Evolutionary conservation across 2,888 invertebrate genomes (phyloP).

Genomic region (Odontocerum albicorne): DNA sequence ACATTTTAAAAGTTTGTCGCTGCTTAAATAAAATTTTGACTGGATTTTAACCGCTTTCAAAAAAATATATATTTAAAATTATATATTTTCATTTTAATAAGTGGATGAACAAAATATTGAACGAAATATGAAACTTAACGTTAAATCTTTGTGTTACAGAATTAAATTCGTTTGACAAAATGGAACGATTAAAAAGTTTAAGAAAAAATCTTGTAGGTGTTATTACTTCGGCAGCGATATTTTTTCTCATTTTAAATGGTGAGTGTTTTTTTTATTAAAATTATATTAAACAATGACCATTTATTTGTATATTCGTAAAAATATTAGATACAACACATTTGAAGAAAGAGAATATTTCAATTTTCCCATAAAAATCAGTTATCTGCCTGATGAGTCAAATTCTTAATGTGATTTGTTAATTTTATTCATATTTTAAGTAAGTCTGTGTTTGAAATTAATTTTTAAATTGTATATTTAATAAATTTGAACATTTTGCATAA

Average conservation of each 20-base stretch:
- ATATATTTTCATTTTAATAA: too few relatives aligned
- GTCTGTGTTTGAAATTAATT: too few relatives aligned
- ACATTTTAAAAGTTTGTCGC: conserved; percentile 2
- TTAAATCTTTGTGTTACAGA: too few relatives aligned
- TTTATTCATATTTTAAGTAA: not conserved
- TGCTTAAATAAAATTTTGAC: not conserved
- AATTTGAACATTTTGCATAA: too few relatives aligned
- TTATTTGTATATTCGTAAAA: not conserved
- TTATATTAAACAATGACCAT: too few relatives aligned
- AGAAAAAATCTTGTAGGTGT: not conserved
- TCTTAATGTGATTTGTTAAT: not conserved
- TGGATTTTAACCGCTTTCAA: not conserved
- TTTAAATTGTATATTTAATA: too few relatives aligned
- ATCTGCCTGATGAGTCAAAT: not conserved
- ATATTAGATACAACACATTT: not conserved
- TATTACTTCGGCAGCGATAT: conserved; percentile 4
- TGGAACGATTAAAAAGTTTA: conserved; percentile 13
- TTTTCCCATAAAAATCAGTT: not conserved
- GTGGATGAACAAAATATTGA: too few relatives aligned
- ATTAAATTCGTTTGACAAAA: conserved; percentile 16
- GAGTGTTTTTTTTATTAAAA: conserved; percentile 4
- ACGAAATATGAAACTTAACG: too few relatives aligned
- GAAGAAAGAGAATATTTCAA: not conserved
- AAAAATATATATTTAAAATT: conserved; percentile 10
- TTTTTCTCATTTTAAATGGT: conserved; percentile 18